Evolutionary conservation across 1,140 invertebrate species (phyloP).

Genomic region (Camponotus vicinus): DNA sequence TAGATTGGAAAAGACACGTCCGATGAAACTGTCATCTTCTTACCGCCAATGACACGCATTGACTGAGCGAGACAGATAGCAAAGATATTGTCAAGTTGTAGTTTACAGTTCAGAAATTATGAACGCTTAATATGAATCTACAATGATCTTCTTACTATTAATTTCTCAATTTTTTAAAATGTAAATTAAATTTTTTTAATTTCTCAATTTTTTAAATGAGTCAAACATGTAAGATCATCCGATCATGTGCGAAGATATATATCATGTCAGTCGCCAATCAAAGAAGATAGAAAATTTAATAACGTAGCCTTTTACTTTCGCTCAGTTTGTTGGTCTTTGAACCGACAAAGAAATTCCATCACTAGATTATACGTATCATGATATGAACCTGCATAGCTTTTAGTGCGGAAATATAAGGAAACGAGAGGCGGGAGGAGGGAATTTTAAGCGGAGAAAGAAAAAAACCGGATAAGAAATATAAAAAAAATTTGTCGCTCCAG

Average conservation of each 20-base stretch:
- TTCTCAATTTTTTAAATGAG: conserved; percentile 30
- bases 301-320: conserved; percentile 69
- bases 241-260: neutral
- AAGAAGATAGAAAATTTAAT: conserved; percentile 78
- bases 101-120: neutral
- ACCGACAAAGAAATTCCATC: conserved; percentile 83
- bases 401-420: conserved; percentile 75
- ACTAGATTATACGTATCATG: conserved; percentile 78
- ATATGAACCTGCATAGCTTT: conserved; percentile 73
- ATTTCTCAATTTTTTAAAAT: conserved; percentile 37
- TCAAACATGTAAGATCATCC: conserved; percentile 25
- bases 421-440: conserved; percentile 30
- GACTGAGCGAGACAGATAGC: neutral
- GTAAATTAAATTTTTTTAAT: conserved; percentile 22
- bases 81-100: neutral
- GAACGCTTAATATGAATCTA: conserved; percentile 26
- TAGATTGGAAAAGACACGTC: conserved; percentile 24
- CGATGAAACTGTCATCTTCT: neutral
- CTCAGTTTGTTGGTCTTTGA: conserved; percentile 29
- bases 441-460: conserved; percentile 60
- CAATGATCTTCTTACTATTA: conserved; percentile 43
- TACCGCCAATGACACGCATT: conserved; percentile 6
- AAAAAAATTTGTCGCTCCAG: conserved; percentile 25
- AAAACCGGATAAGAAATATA: conserved; percentile 64
- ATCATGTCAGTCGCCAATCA: conserved; percentile 65